These are phyloP conservation scores for Pelodytes ibericus DNA, from an alignment of 2,797 vertebrate species.

Conservation along the genomic window DNA sequence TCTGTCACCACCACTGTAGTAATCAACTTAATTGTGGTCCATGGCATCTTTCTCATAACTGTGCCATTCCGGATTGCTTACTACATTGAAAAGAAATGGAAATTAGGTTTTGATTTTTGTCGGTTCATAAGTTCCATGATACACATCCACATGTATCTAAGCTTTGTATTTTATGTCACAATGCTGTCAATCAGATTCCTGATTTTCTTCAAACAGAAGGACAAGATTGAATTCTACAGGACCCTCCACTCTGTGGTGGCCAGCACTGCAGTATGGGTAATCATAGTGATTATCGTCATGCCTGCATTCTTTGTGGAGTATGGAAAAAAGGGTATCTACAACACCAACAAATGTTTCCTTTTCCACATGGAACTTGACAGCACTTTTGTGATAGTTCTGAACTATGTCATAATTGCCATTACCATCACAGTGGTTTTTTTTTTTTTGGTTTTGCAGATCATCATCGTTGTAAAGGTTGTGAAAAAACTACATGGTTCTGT, in stretches of 20 bases:
- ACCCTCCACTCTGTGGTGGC: slow-evolving; percentile 73
- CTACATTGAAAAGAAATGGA: slow-evolving; percentile 68
- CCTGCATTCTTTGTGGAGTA: slow-evolving; percentile 68
- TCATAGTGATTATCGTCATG: slow-evolving; percentile 68
- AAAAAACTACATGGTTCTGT: slow-evolving; percentile 67
- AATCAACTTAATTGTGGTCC: slow-evolving; percentile 85
- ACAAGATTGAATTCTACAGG: slow-evolving; percentile 73
- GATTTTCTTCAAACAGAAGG: slow-evolving; percentile 75
- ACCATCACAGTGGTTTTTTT: slow-evolving; percentile 64
- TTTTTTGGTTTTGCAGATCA: slow-evolving; percentile 74
- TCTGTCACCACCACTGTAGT: slow-evolving; percentile 83
- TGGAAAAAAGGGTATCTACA: background rate
- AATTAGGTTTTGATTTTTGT: slow-evolving; percentile 66
- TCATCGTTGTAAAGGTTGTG: slow-evolving; percentile 69
- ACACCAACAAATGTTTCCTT: slow-evolving; percentile 68
- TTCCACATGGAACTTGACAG: slow-evolving; percentile 69
- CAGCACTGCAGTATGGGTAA: slow-evolving; percentile 76
- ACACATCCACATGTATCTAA: slow-evolving; percentile 91
- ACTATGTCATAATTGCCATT: slow-evolving; percentile 70
- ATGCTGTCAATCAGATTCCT: slow-evolving; percentile 79
- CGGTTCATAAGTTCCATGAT: slow-evolving; percentile 84
- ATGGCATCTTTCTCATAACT: slow-evolving; percentile 84
- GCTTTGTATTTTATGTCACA: slow-evolving; percentile 84
- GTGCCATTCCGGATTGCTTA: slow-evolving; percentile 90
- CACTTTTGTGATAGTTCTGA: slow-evolving; percentile 57